phyloP scores from a whole-genome alignment of 2,113 vertebrate genomes.

The Arenaria interpres region DNA sequence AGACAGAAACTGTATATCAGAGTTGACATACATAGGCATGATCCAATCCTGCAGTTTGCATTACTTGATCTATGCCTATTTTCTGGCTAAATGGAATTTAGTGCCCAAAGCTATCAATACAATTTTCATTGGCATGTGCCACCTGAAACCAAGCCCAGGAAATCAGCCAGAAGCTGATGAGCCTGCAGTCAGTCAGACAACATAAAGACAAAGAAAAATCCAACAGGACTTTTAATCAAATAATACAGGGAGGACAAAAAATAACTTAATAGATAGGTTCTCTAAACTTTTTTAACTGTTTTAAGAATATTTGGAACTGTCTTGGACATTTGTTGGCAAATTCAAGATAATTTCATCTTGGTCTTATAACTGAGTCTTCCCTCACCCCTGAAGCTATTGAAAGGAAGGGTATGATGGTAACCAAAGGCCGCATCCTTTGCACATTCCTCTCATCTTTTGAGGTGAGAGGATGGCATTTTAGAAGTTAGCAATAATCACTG shows the following conservation, averaged over 20 bases:
- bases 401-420: background rate
- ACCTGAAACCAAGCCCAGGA: background rate
- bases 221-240: background rate
- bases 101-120: background rate
- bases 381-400: background rate
- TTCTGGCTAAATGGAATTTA: background rate
- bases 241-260: background rate
- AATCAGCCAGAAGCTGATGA: background rate
- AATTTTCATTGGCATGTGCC: background rate
- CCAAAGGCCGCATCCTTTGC: background rate
- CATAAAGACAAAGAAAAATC: background rate
- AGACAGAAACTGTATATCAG: conserved; percentile 36
- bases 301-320: background rate
- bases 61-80: background rate
- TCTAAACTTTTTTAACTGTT: background rate
- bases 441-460: background rate
- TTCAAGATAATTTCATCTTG: background rate
- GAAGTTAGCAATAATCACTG: background rate
- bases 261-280: background rate
- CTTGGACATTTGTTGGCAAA: background rate
- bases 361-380: background rate
- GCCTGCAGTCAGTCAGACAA: background rate
- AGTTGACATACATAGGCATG: background rate
- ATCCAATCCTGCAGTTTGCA: background rate
- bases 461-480: background rate